Conservation (phyloP, 2,797 vertebrate genomes). For the Crotalus adamanteus region DNA sequence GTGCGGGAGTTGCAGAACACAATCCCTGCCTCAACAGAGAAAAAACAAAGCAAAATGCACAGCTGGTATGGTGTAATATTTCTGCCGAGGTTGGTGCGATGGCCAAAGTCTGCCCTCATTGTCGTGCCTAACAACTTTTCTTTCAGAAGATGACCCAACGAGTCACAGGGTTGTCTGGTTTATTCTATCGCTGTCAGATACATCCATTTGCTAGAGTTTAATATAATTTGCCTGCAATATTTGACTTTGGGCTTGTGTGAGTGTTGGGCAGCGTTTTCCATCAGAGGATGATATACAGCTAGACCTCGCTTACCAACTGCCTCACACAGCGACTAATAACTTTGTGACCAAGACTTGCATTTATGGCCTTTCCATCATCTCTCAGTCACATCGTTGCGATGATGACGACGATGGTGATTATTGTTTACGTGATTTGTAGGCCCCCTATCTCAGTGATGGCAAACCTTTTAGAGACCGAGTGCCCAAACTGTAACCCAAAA, state of each 20-base stretch:
- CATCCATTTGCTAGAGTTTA: neutral
- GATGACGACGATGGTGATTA: neutral
- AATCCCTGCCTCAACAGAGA: neutral
- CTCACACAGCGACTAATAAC: neutral
- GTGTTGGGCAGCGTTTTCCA: neutral
- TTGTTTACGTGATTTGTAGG: neutral
- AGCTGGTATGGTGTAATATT: neutral
- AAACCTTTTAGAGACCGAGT: no score
- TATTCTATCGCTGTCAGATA: neutral
- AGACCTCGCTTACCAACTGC: neutral
- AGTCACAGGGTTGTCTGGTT: neutral
- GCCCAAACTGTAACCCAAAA: no score
- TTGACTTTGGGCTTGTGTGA: neutral
- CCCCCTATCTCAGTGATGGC: neutral
- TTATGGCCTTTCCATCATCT: neutral
- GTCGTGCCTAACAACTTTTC: neutral
- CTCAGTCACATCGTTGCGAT: neutral
- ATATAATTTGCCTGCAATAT: neutral
- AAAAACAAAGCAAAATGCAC: neutral
- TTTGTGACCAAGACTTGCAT: neutral
- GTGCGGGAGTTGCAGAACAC: neutral
- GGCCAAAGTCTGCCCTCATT: neutral
- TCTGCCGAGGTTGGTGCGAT: neutral
- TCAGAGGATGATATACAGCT: neutral
- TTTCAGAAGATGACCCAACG: neutral